phyloP scores from a whole-genome alignment of 1,140 invertebrate genomes.

The Bathynomus jamesi region DNA sequence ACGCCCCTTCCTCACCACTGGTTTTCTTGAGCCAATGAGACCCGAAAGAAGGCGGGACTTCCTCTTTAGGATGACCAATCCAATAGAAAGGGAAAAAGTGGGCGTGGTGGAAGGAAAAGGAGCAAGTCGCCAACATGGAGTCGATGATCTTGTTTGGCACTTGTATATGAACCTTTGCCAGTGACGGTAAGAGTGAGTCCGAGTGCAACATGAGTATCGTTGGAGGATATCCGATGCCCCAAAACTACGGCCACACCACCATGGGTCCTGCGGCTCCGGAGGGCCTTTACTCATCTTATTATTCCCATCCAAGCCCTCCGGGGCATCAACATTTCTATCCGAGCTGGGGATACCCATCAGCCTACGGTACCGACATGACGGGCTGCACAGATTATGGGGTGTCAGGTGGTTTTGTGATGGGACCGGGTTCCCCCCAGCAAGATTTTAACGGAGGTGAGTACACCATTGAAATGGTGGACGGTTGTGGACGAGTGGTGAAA shows the following conservation, averaged over 20 bases:
- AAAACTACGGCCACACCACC: conserved; percentile 10
- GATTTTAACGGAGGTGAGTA: conserved; percentile 4
- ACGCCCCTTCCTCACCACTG: not conserved
- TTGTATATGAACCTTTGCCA: not conserved
- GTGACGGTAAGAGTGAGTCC: not conserved
- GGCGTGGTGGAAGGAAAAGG: not conserved
- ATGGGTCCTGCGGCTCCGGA: conserved; percentile 5
- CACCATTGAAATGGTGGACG: conserved; percentile 12
- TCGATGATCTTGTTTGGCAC: not conserved
- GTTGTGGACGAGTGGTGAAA: conserved; percentile 13
- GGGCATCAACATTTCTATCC: conserved; percentile 8
- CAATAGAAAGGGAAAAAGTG: not conserved
- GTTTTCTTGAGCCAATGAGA: not conserved
- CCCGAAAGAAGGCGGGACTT: not conserved
- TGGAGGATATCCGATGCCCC: conserved; percentile 14
- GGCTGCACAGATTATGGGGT: conserved; percentile 9
- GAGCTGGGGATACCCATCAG: conserved; percentile 8
- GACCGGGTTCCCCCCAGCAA: conserved; percentile 10
- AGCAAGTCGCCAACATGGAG: not conserved
- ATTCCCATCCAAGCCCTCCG: conserved; percentile 8
- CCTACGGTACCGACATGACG: conserved; percentile 6
- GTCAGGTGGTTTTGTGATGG: conserved; percentile 2
- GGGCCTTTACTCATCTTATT: conserved; percentile 7
- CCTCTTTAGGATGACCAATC: not conserved
- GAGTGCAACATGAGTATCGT: conserved; percentile 12